Evolutionary conservation across 2,888 invertebrate genomes (phyloP), one percentile per base, ranked within the genome.

Genomic region (Gymnosoma rotundatum): DNA sequence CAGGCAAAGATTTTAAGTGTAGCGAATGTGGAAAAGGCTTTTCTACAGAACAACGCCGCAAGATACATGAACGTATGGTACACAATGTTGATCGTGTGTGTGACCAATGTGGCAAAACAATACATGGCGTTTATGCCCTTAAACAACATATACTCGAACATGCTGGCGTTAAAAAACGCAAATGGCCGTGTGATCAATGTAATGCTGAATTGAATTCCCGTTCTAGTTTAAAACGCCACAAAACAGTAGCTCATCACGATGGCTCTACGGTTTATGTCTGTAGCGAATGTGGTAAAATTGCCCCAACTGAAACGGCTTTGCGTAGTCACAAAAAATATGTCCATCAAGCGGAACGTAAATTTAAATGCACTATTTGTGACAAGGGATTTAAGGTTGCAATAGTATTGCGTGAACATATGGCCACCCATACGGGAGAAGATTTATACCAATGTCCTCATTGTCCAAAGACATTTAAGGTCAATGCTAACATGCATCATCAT

Each of bases 401-500:
- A 10, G 86, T 76, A 6, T 84, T 84, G 52, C 84, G 88, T 84
- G 89, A 89, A 70, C 89, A 89, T 73, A 88, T 88, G 86, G 87
- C 89, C 2, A 88, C 87, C 1, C 89, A 89, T 70, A 89, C 89
- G 9, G 89, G 89, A 7, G 86, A 89, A 75, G 87, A 87, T n/a
- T 80, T 89, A 7, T 89, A 89, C 36, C 78, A 86, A 25, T 89
- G 89, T 60, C 87, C 87, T 10, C 88, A 88, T 80, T 89, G 89
- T 72, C 88, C 88, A 12, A 87, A 88, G 78, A 89, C 88, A 10
- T 89, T 89, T 73, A 87, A 88, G 66, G 88, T 88, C 18, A 88
- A 87, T 42, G 87, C 89, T 1, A 89, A 89, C 86, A 88, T 88
- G 88, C 88, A 89, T 76, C 88, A 88, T 54, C 89, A 89, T 83